Conservation (phyloP, 1,140 invertebrate genomes). For the Laupala kohalensis region DNA sequence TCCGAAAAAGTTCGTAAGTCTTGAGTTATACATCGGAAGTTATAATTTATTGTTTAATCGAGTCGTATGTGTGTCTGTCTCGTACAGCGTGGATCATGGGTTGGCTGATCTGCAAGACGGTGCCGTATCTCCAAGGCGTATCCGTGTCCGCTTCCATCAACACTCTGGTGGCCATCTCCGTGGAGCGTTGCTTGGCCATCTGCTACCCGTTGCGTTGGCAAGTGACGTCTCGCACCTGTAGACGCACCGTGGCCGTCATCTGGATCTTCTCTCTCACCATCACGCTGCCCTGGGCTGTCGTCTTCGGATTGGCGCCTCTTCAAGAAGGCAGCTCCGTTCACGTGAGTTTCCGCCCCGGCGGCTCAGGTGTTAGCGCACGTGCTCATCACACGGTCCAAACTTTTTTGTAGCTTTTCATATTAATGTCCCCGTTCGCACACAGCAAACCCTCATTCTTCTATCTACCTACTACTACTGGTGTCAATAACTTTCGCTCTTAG, state of each 20-base stretch:
- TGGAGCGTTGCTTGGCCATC: conserved; percentile 44
- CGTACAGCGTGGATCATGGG: conserved; percentile 46
- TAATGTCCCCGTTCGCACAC: too few species aligned
- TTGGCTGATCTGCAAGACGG: conserved; percentile 42
- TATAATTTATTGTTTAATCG: too few species aligned
- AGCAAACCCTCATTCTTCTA: too few species aligned
- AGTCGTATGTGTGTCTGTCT: too few species aligned
- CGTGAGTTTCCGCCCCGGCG: conserved; percentile 17
- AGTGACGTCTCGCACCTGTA: conserved; percentile 33
- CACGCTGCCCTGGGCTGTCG: conserved; percentile 43
- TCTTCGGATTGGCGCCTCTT: conserved; percentile 30
- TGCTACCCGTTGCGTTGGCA: conserved; percentile 39
- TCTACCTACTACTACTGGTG: too few species aligned
- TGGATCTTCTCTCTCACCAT: conserved; percentile 40
- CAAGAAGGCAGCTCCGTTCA: conserved; percentile 23
- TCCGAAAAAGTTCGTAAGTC: too few species aligned
- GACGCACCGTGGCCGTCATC: conserved; percentile 33
- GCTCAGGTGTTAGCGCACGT: too few species aligned
- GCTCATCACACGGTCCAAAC: too few species aligned
- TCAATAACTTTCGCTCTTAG: too few species aligned
- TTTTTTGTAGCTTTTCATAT: too few species aligned
- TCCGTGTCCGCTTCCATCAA: conserved; percentile 49
- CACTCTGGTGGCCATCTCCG: conserved; percentile 45
- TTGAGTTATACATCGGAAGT: too few species aligned
- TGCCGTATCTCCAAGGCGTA: conserved; percentile 47